Evolutionary conservation across 2,888 invertebrate species (phyloP), one percentile per base, ranked within the genome.

Genomic region (Choristoneura rosaceana): DNA sequence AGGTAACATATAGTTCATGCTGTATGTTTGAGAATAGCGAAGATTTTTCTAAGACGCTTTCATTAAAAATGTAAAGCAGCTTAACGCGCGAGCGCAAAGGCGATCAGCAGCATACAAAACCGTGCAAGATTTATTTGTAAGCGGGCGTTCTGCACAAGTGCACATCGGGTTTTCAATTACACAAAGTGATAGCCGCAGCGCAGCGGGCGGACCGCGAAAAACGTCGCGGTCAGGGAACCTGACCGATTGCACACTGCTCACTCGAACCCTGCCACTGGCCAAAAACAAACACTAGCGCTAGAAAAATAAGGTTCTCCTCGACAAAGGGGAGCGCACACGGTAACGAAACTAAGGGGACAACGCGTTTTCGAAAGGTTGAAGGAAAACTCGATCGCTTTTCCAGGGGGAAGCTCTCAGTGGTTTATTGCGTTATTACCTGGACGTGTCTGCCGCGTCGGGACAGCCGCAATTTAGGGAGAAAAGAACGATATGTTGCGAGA

Each of bases 371-470:
- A 90, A 90, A 91, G 90, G 89, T 90, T 90, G 90, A 89, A 89
- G 89, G 90, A 92, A 94, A 93, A 93, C 91, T 92, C 92, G 92
- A 93, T 93, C 92, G 92, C 89, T 93, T 92, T 92, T 92, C 92
- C 89, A 90, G 90, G 87, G 90, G 90, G 90, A 92, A 90, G 89
- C 92, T 91, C 93, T 91, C 92, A 91, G 92, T 93, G 92, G 92
- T 93, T 93, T 94, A 94, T 94, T 93, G 93, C 91, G 93, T 94
- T 94, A 94, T 94, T 93, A 94, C 94, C 93, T 94, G 93, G 90
- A 93, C 93, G 92, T 91, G 92, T 92, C 91, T 88, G 88, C 89
- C 88, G 88, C 89, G 87, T 78, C 88, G 91, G 91, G 91, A 91
- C 92, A 89, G 87, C 90, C 90, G 91, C 93, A 93, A 93, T 93